Percentiles rank a stretch among this genome's conserved stretches.
Conservation (phyloP, 2,797 vertebrate genomes). For the Loriculus beryllinus region DNA sequence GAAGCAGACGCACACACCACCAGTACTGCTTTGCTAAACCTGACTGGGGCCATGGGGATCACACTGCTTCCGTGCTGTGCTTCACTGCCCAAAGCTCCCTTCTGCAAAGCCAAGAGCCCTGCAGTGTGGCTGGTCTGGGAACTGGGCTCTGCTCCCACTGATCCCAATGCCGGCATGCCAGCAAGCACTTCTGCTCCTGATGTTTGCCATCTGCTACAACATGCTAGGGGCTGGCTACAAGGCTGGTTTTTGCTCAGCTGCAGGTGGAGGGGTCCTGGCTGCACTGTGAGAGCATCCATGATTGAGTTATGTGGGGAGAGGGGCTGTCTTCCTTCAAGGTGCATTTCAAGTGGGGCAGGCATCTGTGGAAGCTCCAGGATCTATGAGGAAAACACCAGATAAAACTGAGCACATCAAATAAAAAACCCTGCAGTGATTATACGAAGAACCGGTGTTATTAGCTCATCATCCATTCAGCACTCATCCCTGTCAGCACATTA, state of each 20-base stretch:
- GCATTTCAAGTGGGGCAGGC: neutral
- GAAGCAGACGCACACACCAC: neutral
- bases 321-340: neutral
- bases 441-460: neutral
- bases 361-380: neutral
- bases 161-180: rapidly evolving
- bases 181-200: neutral
- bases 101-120: neutral
- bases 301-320: neutral
- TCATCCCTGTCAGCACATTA: neutral
- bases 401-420: neutral
- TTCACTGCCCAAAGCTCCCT: neutral
- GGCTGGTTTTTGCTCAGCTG: neutral
- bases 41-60: rapidly evolving
- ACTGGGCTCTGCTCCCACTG: neutral
- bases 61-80: rapidly evolving
- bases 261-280: neutral
- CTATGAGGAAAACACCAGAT: neutral
- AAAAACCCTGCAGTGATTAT: neutral
- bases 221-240: rapidly evolving
- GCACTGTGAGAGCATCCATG: neutral
- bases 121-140: rapidly evolving
- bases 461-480: neutral
- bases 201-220: neutral
- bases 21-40: neutral